Evolutionary conservation across 1,140 invertebrate genomes (phyloP), one percentile per base, ranked within the genome.

Genomic region (Calephelis virginiensis): DNA sequence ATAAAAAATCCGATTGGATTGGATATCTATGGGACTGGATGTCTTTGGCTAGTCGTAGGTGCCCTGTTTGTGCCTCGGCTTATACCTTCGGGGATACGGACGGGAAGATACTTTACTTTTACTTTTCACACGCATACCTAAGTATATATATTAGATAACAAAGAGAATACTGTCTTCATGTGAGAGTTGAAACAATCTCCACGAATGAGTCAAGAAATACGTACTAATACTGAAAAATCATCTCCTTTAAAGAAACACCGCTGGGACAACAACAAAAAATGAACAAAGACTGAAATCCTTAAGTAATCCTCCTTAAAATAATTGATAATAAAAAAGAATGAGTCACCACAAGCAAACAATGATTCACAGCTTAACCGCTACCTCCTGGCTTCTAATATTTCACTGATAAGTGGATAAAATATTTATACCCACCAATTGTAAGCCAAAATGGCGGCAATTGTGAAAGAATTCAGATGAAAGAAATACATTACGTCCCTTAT

Each of bases 351-450:
- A 76, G 74, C 63, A 60, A 69, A 37, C 50, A 17, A 75, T 87
- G 85, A 87, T 73, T 87, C 85, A 85, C 71, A 63, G 69, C 65
- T 73, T 68, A 68, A 83, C 81, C 76, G 82, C 77, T 83, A 78
- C 63, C 50, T 53, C 11, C 50, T 53, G 49, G 14, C 73, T 80
- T 74, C 70, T 79, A 79, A 82, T 76, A 76, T 77, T 78, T 71
- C 72, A 71, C 66, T 67, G 73, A 85, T 53, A 53, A 75, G 40
- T 62, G 64, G 74, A 82, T 81, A 81, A 80, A 65, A 67, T 68
- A 53, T 77, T 73, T 66, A 64, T 64, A 50, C 63, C 65, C 50
- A 64, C 48, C 66, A 70, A 80, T 80, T 75, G 71, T 74, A 49
- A 45, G 63, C 66, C 63, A 46, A 14, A 73, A 69, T 66, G 61